Conservation (phyloP, 1,140 invertebrate genomes). For the Tenebrio molitor region DNA sequence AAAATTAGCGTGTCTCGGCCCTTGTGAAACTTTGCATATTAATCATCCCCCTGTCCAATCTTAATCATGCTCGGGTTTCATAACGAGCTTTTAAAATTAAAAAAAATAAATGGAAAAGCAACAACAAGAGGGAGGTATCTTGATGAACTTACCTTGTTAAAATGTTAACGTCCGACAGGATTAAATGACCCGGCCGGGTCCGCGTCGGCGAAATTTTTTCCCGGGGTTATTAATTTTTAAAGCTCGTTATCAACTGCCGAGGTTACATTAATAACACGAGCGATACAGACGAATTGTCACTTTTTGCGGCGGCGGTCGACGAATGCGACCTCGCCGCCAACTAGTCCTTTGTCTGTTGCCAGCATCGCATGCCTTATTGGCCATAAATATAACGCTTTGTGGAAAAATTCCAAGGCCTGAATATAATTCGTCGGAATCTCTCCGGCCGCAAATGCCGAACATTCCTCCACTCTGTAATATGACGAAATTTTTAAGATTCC, state of each 20-base stretch:
- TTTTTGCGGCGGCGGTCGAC: not conserved
- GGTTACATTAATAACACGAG: no score
- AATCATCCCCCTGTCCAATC: conserved; percentile 44
- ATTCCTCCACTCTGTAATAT: not conserved
- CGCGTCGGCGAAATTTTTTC: no score
- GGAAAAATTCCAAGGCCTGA: not conserved
- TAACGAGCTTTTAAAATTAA: conserved; percentile 46
- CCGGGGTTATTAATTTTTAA: no score
- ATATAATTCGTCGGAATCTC: not conserved
- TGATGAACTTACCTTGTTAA: conserved; percentile 38
- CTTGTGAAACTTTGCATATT: conserved; percentile 43
- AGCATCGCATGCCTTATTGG: not conserved
- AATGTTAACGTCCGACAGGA: conserved; percentile 23
- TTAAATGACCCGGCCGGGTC: not conserved
- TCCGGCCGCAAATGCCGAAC: not conserved
- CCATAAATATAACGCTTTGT: not conserved
- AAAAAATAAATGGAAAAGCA: conserved; percentile 37
- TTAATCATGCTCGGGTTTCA: conserved; percentile 42
- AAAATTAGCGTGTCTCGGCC: conserved; percentile 43
- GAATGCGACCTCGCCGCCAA: not conserved
- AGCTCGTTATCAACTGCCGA: no score
- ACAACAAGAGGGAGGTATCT: conserved; percentile 23
- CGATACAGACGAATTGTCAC: no score
- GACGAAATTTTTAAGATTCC: not conserved
- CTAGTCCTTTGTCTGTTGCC: not conserved